Evolutionary conservation across 2,888 invertebrate genomes (phyloP).

Genomic region (Caenorhabditis sp.): DNA sequence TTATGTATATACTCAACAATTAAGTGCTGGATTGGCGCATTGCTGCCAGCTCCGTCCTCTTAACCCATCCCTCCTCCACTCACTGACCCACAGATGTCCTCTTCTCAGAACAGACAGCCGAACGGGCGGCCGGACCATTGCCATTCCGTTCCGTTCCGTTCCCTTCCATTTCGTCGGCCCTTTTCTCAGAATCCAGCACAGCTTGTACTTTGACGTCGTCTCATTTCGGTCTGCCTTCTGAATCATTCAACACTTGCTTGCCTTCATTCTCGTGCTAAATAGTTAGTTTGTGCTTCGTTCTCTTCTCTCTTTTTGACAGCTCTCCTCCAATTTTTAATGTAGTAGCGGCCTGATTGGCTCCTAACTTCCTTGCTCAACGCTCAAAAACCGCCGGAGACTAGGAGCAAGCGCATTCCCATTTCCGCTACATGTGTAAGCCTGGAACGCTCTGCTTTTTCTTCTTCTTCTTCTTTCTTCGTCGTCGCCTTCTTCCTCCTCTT

Average conservation of each 20-base stretch:
- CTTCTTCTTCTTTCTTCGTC: neutral
- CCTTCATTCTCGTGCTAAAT: too few species aligned
- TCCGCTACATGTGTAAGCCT: conserved; percentile 39
- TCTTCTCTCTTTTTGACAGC: conserved; percentile 35
- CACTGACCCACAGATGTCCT: conserved; percentile 37
- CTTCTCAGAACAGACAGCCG: conserved; percentile 15
- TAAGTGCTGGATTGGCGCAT: conserved; percentile 42
- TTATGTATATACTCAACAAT: conserved; percentile 39
- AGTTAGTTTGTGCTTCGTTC: too few species aligned
- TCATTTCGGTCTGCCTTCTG: conserved; percentile 58
- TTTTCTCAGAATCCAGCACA: neutral
- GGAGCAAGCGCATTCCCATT: conserved; percentile 29
- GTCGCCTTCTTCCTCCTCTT: neutral
- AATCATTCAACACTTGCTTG: conserved; percentile 57
- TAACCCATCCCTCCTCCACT: neutral
- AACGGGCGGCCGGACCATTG: too few species aligned
- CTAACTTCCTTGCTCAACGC: conserved; percentile 29
- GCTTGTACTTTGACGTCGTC: conserved; percentile 37
- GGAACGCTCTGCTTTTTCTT: conserved; percentile 31
- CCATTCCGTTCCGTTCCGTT: conserved; percentile 2
- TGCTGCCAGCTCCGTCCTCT: too few species aligned
- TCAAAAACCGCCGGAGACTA: too few species aligned
- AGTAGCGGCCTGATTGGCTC: conserved; percentile 48
- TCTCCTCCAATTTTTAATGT: conserved; percentile 45
- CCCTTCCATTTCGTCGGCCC: neutral